phyloP scores from a whole-genome alignment of 2,113 vertebrate species.

The Prietella phreatophila region DNA sequence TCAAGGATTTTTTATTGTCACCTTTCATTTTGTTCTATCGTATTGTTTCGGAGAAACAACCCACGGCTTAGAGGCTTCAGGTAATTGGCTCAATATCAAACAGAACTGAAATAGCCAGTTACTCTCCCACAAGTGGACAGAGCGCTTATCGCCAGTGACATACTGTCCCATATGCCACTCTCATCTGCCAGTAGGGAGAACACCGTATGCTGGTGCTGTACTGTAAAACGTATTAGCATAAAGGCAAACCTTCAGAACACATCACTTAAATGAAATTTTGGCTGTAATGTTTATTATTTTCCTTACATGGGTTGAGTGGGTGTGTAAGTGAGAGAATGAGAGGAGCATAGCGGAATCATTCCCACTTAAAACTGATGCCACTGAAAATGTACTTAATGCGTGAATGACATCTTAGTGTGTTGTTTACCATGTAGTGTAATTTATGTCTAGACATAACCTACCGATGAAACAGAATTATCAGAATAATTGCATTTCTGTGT shows the following conservation, averaged over 20 bases:
- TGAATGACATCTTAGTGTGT: background rate
- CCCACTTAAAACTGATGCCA: background rate
- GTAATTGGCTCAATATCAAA: slow-evolving; percentile 48
- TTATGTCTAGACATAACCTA: background rate
- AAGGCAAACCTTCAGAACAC: background rate
- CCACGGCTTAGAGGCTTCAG: slow-evolving; percentile 35
- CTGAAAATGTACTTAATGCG: background rate
- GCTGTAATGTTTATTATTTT: background rate
- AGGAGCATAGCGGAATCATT: background rate
- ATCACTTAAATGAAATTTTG: background rate
- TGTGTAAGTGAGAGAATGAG: background rate
- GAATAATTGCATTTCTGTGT: background rate
- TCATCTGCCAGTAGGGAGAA: slow-evolving; percentile 43
- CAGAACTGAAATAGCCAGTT: slow-evolving; percentile 34
- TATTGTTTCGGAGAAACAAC: background rate
- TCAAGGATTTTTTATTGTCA: background rate
- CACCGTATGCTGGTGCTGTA: slow-evolving; percentile 13
- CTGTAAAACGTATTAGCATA: slow-evolving; percentile 15
- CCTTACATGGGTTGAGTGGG: background rate
- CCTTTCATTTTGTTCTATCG: background rate
- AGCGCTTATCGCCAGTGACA: slow-evolving; percentile 47
- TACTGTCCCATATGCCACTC: slow-evolving; percentile 48
- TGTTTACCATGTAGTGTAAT: background rate
- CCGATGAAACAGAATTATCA: background rate
- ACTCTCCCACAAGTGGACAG: slow-evolving; percentile 39